Evolutionary conservation across 1,140 invertebrate genomes (phyloP).

Genomic region (Lasaia peninsularis): DNA sequence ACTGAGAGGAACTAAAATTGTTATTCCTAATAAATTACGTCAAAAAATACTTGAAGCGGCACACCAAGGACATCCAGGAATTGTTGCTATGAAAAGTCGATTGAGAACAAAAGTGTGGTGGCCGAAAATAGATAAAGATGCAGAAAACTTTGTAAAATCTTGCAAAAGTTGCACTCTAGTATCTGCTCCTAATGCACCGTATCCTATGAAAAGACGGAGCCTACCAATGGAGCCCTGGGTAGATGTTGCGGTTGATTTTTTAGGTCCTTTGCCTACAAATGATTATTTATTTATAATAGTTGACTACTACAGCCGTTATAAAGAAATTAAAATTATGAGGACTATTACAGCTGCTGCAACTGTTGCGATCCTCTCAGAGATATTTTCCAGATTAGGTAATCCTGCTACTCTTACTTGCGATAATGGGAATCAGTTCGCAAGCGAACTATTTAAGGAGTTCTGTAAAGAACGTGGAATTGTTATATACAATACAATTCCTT

Average conservation of each 20-base stretch:
- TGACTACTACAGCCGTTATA: conserved; percentile 30
- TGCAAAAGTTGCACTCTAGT: conserved; percentile 67
- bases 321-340: background rate
- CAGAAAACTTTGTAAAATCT: conserved; percentile 53
- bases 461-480: too few relatives aligned
- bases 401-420: too few relatives aligned
- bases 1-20: conserved; percentile 31
- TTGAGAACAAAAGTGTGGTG: conserved; percentile 76
- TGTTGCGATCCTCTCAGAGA: too few relatives aligned
- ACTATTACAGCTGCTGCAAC: too few relatives aligned
- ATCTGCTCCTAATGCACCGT: conserved; percentile 25
- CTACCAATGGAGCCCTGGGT: conserved; percentile 36
- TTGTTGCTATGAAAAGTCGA: conserved; percentile 76
- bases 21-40: conserved; percentile 39
- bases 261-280: conserved; percentile 34
- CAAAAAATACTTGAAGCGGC: conserved; percentile 37
- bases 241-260: conserved; percentile 35
- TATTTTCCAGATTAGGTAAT: too few relatives aligned
- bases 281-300: conserved; percentile 24
- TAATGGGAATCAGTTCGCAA: too few relatives aligned
- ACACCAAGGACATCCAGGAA: conserved; percentile 74
- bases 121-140: conserved; percentile 68
- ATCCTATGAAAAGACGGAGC: conserved; percentile 31
- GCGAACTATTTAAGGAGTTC: too few relatives aligned
- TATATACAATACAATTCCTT: too few relatives aligned